Base-by-base conservation (phyloP, 2,888 invertebrate genomes). In the Gerris lacustris region DNA sequence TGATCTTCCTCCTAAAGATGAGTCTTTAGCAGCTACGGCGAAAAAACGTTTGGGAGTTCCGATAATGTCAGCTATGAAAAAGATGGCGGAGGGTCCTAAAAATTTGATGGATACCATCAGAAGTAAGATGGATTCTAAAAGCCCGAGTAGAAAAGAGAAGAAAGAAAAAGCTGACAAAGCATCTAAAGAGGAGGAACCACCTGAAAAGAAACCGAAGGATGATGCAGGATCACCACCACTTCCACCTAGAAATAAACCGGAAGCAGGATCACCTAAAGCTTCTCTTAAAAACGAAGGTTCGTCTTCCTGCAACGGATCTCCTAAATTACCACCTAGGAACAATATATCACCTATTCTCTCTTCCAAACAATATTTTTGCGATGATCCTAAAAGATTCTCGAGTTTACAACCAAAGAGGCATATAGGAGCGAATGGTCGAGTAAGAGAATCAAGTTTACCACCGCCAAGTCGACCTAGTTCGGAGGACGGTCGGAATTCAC, bases 401-500 rank as follows among this genome's bases (percentile, higher is more conserved):
- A 55, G 55, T 55, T 55, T 55, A 15, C 55, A 55, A 55, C 55
- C 55, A 11, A 55, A 55, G 15, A 55, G 55, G 15, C 9, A 55
- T 15, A 55, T 11, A 2, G 55, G 55, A 9, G 11, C 55, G 55
- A 31, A 31, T 4, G 15, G 11, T 15, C 55, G 55, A 4, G 55
- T 55, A 55, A 55, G 55, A 5, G 55, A 55, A 55, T 55, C 55
- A 55, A 55, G 55, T 55, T 55, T 55, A 5, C 55, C 55, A 11
- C 55, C 55, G 1, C 55, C 55, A 2, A 55, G 64, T 64, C 11
- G 18, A 64, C n/a, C 15, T 62, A 11, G n/a, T n/a, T 2, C 5
- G 18, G 64, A 18, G 18, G 64, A 64, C 9, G 31, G 64, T 18
- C 17, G 31, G 17, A 64, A 6, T n/a, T 18, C 78, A 71, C 89